Percentiles rank a stretch among this genome's conserved stretches.
phyloP scores from a whole-genome alignment of 2,113 vertebrate genomes.

The Caranx melampygus region DNA sequence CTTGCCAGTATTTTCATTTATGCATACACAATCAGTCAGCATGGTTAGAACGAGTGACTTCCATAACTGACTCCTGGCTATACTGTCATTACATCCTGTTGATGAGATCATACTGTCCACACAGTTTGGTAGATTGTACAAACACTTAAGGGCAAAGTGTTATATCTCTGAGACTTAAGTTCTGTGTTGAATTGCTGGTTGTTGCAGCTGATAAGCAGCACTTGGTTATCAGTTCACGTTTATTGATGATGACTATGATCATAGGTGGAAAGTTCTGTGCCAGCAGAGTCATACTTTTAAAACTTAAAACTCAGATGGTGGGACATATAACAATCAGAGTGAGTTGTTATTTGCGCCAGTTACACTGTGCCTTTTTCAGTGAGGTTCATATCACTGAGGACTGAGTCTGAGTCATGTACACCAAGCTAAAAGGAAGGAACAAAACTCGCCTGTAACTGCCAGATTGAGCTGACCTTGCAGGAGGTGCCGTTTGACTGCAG shows the following conservation, averaged over 20 bases:
- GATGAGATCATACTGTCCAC: slow-evolving; percentile 57
- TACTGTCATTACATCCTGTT: slow-evolving; percentile 48
- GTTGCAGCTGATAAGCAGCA: slow-evolving; percentile 82
- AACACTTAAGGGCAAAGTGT: slow-evolving; percentile 78
- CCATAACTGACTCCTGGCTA: slow-evolving; percentile 19
- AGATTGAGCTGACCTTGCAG: slow-evolving; percentile 50
- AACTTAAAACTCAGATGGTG: slow-evolving; percentile 42
- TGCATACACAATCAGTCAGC: slow-evolving; percentile 20
- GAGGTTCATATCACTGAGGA: slow-evolving; percentile 52
- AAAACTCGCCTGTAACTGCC: slow-evolving; percentile 25
- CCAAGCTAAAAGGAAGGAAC: slow-evolving; percentile 40
- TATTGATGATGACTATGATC: slow-evolving; percentile 43
- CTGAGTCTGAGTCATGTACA: slow-evolving; percentile 33
- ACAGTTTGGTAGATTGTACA: slow-evolving; percentile 72
- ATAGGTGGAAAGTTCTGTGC: slow-evolving; percentile 64
- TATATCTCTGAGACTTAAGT: slow-evolving; percentile 75
- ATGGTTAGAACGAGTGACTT: slow-evolving; percentile 15
- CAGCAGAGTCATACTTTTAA: slow-evolving; percentile 61
- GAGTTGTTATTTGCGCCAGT: slow-evolving; percentile 49
- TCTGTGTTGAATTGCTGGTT: slow-evolving; percentile 78
- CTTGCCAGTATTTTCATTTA: slow-evolving; percentile 28
- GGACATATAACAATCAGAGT: slow-evolving; percentile 34
- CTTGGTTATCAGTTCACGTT: slow-evolving; percentile 73
- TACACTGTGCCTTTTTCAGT: slow-evolving; percentile 55
- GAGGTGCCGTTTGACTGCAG: slow-evolving; percentile 45